Evolutionary conservation across 2,888 invertebrate genomes (phyloP), one percentile per base, ranked within the genome.

Genomic region (Diaprepes abbreviatus): DNA sequence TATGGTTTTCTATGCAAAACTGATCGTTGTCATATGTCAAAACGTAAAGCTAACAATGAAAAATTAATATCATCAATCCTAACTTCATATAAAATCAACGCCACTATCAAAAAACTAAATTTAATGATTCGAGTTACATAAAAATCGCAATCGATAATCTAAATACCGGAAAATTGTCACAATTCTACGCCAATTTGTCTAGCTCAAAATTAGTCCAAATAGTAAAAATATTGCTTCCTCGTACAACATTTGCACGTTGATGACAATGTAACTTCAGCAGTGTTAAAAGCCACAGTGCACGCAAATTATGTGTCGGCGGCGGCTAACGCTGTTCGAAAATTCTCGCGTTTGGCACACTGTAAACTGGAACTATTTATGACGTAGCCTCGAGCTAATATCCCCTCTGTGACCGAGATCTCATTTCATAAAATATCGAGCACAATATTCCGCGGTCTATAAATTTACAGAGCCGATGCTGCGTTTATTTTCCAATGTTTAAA

Each of bases 301-400:
- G 24, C 48, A 24, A 45, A 45, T 45, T 48, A 48, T 48, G 48
- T 48, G 24, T 14, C 36, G 12, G 1, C 45, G 10, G 43, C 21
- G 43, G 48, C 6, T 24, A 45, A 48, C 24, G 12, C 24, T 12
- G 24, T 28, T 48, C 48, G 12, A 48, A 48, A 45, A 28, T 48
- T 48, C 48, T 12, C n/a, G 24, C 7, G 48, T 48, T 48, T 7
- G 24, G 48, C 24, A 24, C 19, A 6, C 24, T 48, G 31, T 54
- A 33, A 54, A 54, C 54, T 54, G 12, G n/a, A 54, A 33, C 33
- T 54, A 35, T 48, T 48, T 48, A 24, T 48, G 48, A 48, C 5
- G 6, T 14, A 6, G 1, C 48, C 48, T 12, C 24, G 33, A 16
- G 19, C 52, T 33, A 33, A 28, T 50, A 16, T 17, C n/a, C 14